phyloP scores from a whole-genome alignment of 1,140 invertebrate genomes.

The Periplaneta americana region DNA sequence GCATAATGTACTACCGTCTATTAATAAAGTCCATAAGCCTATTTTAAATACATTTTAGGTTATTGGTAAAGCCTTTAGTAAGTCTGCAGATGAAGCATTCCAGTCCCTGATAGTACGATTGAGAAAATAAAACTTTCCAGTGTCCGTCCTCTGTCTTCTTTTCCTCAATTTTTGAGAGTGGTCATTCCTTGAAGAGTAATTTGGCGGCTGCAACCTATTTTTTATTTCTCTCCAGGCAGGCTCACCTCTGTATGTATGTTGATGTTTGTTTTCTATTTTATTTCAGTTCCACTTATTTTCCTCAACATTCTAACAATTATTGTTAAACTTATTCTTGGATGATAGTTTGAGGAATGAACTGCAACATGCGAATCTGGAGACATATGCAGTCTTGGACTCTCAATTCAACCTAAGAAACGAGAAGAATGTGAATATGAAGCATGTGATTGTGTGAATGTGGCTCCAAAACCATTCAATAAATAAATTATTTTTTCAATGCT shows the following conservation, averaged over 20 bases:
- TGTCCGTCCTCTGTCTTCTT: too few relatives aligned
- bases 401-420: not conserved
- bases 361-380: not conserved
- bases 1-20: too few relatives aligned
- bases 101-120: too few relatives aligned
- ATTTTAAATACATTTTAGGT: too few relatives aligned
- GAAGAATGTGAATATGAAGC: not conserved
- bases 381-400: not conserved
- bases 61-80: too few relatives aligned
- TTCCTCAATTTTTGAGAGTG: too few relatives aligned
- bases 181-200: too few relatives aligned
- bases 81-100: too few relatives aligned
- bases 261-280: slow-evolving; percentile 37
- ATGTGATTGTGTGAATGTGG: not conserved
- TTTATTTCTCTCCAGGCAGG: too few relatives aligned
- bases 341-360: slow-evolving; percentile 20
- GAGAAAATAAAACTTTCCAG: too few relatives aligned
- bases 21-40: too few relatives aligned
- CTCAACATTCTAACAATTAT: slow-evolving; percentile 75
- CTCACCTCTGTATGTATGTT: not conserved
- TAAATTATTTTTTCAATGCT: not conserved
- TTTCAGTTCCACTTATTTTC: slow-evolving; percentile 86
- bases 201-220: too few relatives aligned
- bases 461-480: not conserved
- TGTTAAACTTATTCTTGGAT: slow-evolving; percentile 77